Base-by-base conservation (phyloP, 2,888 invertebrate species). In the Lithosia quadra region DNA sequence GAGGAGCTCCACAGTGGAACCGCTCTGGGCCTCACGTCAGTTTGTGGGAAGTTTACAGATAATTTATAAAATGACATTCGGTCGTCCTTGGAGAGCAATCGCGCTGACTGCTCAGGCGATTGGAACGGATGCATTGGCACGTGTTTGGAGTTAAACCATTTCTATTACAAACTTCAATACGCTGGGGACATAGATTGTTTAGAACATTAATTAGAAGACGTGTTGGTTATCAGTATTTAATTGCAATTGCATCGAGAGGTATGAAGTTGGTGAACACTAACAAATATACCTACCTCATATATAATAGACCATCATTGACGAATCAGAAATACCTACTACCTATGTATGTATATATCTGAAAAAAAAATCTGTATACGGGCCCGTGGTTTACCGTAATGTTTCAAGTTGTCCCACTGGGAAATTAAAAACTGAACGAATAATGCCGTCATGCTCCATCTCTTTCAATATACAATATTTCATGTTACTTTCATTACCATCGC, bases 1-100 rank as follows among this genome's bases (percentile, higher is more conserved):
- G 22, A 22, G 59, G 22, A 36, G 56, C 28, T n/a, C 13, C n/a
- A 56, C 18, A 24, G 39, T 13, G n/a, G 39, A 13, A 28, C 13
- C 64, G 39, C 64, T 21, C 18, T 15, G 36, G 36, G 24, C 8
- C 18, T n/a, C 28, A 36, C 24, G 36, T 43, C 65, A 65, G 33
- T 49, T 64, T 43, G 58, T 33, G 39, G 28, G 58, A 65, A 65
- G 34, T 65, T 65, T 65, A 10, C 18, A 34, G 58, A 24, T 59
- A 49, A 49, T 49, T 5, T 49, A 49, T 10, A 65, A 33, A 65
- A 58, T 65, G 65, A 49, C 15, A 59, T 59, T 65, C 34, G 11
- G 34, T 11, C 34, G 15, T 11, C 49, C 22, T 22, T 22, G 34
- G 58, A 34, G 65, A 57, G 49, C 59, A 59, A 43, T 65, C 33